These are phyloP conservation scores for Prunella fulvescens DNA, from an alignment of 2,113 vertebrate species.

Conservation along the genomic window DNA sequence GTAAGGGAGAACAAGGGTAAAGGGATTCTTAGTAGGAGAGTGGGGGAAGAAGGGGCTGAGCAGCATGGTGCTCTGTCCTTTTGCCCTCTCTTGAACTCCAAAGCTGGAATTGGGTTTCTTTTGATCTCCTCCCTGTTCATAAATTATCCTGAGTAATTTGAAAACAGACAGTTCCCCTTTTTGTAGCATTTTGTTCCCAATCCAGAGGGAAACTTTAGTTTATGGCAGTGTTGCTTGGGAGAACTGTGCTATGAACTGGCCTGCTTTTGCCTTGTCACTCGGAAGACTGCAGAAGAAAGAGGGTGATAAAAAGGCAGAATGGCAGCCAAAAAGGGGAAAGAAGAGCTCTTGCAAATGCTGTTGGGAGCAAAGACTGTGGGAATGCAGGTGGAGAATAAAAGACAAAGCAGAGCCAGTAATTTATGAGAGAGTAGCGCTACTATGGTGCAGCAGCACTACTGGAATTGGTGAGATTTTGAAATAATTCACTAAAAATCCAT, in stretches of 20 bases:
- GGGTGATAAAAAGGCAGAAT: conserved; percentile 37
- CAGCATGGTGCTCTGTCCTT: neutral
- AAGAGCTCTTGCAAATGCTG: conserved; percentile 20
- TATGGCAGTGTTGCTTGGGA: conserved; percentile 52
- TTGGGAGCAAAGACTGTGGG: conserved; percentile 35
- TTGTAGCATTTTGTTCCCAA: conserved; percentile 39
- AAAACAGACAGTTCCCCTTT: conserved; percentile 10
- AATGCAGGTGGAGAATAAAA: conserved; percentile 56
- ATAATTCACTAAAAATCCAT: neutral
- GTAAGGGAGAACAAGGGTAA: neutral
- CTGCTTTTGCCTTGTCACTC: conserved; percentile 40
- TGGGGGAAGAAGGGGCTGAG: neutral
- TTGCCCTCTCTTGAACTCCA: conserved; percentile 7
- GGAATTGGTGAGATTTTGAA: conserved; percentile 7
- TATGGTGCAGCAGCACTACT: neutral
- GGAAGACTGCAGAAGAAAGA: conserved; percentile 35
- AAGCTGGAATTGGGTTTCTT: conserved; percentile 44
- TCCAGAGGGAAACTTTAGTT: conserved; percentile 29
- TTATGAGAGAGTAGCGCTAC: neutral
- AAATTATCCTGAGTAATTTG: conserved; percentile 33
- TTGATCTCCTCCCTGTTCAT: conserved; percentile 45
- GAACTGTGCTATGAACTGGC: conserved; percentile 12
- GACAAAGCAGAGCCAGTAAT: conserved; percentile 41
- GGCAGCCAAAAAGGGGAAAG: conserved; percentile 31
- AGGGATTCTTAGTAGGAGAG: neutral